A percentile compares a stretch with the other conserved stretches of the same genome.
phyloP scores from a whole-genome alignment of 2,888 invertebrate species.

The Harmothoe impar region DNA sequence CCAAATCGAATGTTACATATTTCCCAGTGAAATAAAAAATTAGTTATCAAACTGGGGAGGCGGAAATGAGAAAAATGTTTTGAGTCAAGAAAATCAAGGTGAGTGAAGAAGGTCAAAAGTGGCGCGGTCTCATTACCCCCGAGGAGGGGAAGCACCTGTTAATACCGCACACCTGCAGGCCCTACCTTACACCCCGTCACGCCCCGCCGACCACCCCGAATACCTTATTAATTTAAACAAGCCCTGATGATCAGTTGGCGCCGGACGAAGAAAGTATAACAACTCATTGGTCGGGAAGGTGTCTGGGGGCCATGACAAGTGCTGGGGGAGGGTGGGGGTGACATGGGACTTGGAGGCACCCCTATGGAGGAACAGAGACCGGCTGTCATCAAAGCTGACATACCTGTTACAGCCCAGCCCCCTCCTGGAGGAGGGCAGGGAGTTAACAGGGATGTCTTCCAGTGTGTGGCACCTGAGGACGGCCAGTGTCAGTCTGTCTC shows the following conservation, averaged over 20 bases:
- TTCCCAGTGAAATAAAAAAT: not conserved
- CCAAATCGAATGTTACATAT: not conserved
- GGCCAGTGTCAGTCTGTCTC: too few relatives aligned
- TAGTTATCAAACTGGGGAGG: not conserved
- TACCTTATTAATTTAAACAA: slow-evolving; percentile 52
- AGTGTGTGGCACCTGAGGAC: too few relatives aligned
- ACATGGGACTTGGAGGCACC: not conserved
- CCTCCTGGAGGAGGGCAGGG: too few relatives aligned
- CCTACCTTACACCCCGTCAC: slow-evolving; percentile 49
- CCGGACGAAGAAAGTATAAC: slow-evolving; percentile 23
- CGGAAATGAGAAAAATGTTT: not conserved
- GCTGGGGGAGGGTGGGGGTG: not conserved
- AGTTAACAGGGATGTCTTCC: too few relatives aligned
- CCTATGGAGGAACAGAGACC: not conserved
- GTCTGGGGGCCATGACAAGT: not conserved
- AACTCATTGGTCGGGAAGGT: slow-evolving; percentile 27
- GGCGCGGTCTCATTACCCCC: slow-evolving; percentile 38
- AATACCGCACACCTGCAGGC: slow-evolving; percentile 52
- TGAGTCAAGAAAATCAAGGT: not conserved
- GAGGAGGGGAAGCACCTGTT: slow-evolving; percentile 53
- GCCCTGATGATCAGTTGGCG: slow-evolving; percentile 53
- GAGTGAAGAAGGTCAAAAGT: slow-evolving; percentile 22
- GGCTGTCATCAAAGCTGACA: slow-evolving; percentile 3
- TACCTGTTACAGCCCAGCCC: not conserved
- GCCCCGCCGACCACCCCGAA: not conserved